Base-by-base conservation (phyloP, 2,797 vertebrate species). In the Ambastaia sidthimunki region DNA sequence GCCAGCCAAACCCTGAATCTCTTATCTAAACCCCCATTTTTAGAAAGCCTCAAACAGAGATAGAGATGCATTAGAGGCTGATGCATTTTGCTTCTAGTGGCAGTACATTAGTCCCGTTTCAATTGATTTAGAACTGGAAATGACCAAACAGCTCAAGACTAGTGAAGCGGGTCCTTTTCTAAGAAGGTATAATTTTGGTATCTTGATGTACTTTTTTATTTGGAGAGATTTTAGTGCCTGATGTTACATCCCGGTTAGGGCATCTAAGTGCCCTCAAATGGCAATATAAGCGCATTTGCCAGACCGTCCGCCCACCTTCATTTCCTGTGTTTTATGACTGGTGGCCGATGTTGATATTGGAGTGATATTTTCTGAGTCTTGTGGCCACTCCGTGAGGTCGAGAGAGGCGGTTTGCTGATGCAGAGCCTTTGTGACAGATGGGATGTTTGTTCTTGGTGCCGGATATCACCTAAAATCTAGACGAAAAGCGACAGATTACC, bases 381-480 rank as follows among this genome's bases (percentile, higher is more conserved):
- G 50, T 12, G 66, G 63, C 78, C 80, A 67, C 80, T 74, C 44
- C 85, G 62, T 21, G 68, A 55, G 52, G 60, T 71, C 85, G 82
- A 83, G 77, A 62, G 57, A 80, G 84, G 77, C 78, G 71, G 84
- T 88, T 78, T 79, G 83, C 65, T 78, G 73, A 80, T 80, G 68
- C 73, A 19, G 57, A 67, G 78, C 34, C 66, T 41, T 34, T 23
- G 72, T 90, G 89, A 92, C 87, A 84, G 82, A 89, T 87, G 87
- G 89, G 85, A 55, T 83, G 85, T 87, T 90, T 90, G 84, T 89
- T 87, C 72, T 87, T 41, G 67, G 80, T 50, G 79, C 84, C 82
- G 86, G 80, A 89, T 89, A 87, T 88, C 86, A 80, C 82, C 78
- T 67, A 76, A 69, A 44, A 89, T 89, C 85, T 83, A 37, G 60